phyloP scores from a whole-genome alignment of 2,797 vertebrate genomes.

The Takifugu rubripes region DNA sequence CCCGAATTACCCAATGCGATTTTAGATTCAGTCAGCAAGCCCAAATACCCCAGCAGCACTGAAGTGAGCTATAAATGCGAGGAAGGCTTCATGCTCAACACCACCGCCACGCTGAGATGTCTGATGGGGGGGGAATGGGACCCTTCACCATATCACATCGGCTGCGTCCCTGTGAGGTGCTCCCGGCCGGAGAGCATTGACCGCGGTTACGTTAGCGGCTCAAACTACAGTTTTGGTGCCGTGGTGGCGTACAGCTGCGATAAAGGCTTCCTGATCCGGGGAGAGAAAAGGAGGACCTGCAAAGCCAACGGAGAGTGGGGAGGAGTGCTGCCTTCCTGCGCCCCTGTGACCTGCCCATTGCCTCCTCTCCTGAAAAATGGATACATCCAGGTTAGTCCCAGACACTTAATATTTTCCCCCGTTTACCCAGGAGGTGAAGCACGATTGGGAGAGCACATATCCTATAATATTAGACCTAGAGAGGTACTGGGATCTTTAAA shows the following conservation, averaged over 20 bases:
- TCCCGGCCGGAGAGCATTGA: slow-evolving; percentile 83
- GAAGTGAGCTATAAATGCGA: slow-evolving; percentile 92
- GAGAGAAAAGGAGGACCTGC: slow-evolving; percentile 93
- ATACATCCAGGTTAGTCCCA: slow-evolving; percentile 80
- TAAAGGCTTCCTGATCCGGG: slow-evolving; percentile 90
- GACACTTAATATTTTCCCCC: neutral
- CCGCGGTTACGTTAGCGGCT: slow-evolving; percentile 87
- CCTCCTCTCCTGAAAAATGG: slow-evolving; percentile 85
- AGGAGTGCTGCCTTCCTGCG: slow-evolving; percentile 83
- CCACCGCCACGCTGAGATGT: slow-evolving; percentile 86
- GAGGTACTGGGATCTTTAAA: no score
- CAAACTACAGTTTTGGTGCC: slow-evolving; percentile 93
- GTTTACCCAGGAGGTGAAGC: no score
- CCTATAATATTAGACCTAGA: no score
- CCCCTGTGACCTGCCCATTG: slow-evolving; percentile 83
- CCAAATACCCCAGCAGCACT: slow-evolving; percentile 85
- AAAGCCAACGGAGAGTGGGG: slow-evolving; percentile 93
- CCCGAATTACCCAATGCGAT: slow-evolving; percentile 83
- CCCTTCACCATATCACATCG: slow-evolving; percentile 83
- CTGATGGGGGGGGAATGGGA: slow-evolving; percentile 88
- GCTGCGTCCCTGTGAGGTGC: slow-evolving; percentile 90
- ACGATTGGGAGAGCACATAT: no score
- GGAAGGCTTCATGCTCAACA: slow-evolving; percentile 93
- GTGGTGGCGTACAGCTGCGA: slow-evolving; percentile 94
- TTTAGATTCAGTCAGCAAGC: slow-evolving; percentile 87